These are phyloP conservation scores for Platycnemis pennipes DNA, from an alignment of 2,888 invertebrate genomes.

Conservation along the genomic window DNA sequence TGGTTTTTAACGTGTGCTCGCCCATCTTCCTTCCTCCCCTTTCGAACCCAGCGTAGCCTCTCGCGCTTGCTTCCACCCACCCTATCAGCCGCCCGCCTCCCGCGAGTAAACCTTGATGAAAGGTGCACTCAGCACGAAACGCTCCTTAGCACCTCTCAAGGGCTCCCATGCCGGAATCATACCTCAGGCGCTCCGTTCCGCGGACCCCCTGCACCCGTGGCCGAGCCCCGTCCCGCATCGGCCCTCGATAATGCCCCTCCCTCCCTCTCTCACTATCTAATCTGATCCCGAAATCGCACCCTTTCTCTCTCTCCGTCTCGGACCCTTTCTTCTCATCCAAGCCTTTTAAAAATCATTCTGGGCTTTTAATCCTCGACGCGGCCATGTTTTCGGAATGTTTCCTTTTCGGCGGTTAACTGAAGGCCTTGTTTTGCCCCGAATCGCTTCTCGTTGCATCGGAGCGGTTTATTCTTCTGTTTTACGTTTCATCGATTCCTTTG, in stretches of 20 bases:
- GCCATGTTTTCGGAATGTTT: neutral
- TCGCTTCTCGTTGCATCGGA: neutral
- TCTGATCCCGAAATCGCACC: neutral
- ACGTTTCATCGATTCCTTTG: neutral
- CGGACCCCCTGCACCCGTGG: neutral
- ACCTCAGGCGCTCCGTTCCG: neutral
- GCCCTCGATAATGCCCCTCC: constrained; percentile 34
- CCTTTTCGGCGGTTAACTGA: neutral
- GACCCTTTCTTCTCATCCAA: neutral
- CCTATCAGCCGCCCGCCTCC: neutral
- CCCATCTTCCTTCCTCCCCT: constrained; percentile 49
- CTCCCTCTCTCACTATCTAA: constrained; percentile 35
- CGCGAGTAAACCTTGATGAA: constrained; percentile 24
- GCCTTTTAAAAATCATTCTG: neutral
- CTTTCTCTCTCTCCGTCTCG: neutral
- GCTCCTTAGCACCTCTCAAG: constrained; percentile 57
- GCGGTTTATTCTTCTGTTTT: neutral
- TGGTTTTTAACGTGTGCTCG: constrained; percentile 31
- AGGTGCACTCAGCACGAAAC: constrained; percentile 59
- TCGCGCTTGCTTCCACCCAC: neutral
- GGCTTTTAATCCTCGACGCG: neutral
- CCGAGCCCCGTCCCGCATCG: constrained; percentile 8
- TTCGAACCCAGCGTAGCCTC: no score
- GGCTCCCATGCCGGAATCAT: constrained; percentile 35
- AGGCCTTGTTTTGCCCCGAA: neutral